Evolutionary conservation across 1,140 invertebrate genomes (phyloP).

Genomic region (Drosophila subobscura): DNA sequence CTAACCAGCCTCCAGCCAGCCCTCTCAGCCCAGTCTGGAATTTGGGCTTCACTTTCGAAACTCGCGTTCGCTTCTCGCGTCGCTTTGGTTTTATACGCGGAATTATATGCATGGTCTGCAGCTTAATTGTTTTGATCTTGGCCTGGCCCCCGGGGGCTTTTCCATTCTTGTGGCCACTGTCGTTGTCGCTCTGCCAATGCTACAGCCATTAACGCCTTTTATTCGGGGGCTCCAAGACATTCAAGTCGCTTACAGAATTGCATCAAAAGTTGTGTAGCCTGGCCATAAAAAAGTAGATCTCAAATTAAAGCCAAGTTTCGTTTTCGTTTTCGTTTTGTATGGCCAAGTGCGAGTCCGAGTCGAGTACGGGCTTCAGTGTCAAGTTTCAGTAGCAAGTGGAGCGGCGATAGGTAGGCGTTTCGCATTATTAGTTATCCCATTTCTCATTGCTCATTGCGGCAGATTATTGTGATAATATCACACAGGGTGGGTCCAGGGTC

Average conservation of each 20-base stretch:
- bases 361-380: neutral
- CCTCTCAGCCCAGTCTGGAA: neutral
- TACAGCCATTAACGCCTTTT: slow-evolving; percentile 50
- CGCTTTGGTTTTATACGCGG: slow-evolving; percentile 51
- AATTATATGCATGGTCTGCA: slow-evolving; percentile 11
- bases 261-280: slow-evolving; percentile 10
- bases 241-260: slow-evolving; percentile 12
- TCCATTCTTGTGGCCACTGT: slow-evolving; percentile 37
- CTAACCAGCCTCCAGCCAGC: slow-evolving; percentile 8
- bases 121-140: slow-evolving; percentile 61
- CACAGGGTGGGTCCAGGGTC: slow-evolving; percentile 15
- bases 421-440: slow-evolving; percentile 13
- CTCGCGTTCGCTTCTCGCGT: slow-evolving; percentile 58
- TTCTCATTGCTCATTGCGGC: slow-evolving; percentile 1
- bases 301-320: slow-evolving; percentile 2
- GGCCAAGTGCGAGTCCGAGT: too few species aligned
- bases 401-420: neutral
- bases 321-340: slow-evolving; percentile 1
- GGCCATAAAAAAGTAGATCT: slow-evolving; percentile 32
- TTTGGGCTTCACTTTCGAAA: slow-evolving; percentile 40
- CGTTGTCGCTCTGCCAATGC: slow-evolving; percentile 39
- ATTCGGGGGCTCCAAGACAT: slow-evolving; percentile 20
- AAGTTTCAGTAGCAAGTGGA: slow-evolving; percentile 10
- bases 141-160: slow-evolving; percentile 22
- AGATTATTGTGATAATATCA: slow-evolving; percentile 23